phyloP scores from a whole-genome alignment of 2,888 invertebrate genomes.

The Eupithecia exiguata region DNA sequence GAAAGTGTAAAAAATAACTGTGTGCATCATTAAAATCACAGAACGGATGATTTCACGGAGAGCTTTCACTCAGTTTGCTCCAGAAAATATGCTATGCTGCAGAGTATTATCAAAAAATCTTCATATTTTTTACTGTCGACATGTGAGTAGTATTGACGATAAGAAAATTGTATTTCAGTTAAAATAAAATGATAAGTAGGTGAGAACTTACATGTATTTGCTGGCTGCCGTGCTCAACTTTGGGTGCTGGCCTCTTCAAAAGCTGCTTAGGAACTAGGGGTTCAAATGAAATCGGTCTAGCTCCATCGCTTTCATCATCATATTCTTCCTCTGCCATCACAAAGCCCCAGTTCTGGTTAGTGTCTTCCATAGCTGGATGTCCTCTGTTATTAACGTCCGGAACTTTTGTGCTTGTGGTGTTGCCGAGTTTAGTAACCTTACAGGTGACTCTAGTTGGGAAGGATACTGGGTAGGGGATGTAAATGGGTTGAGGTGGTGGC shows the following conservation, averaged over 20 bases:
- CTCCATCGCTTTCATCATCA: slow-evolving; percentile 53
- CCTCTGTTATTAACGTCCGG: slow-evolving; percentile 38
- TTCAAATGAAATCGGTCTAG: slow-evolving; percentile 68
- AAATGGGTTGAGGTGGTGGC: slow-evolving; percentile 66
- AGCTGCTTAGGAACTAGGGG: slow-evolving; percentile 49
- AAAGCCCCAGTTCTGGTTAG: slow-evolving; percentile 67
- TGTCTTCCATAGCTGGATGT: slow-evolving; percentile 60
- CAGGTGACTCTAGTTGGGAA: slow-evolving; percentile 57
- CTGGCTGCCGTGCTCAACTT: slow-evolving; percentile 54
- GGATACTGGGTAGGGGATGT: slow-evolving; percentile 67
- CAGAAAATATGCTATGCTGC: not conserved
- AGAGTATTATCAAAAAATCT: not conserved
- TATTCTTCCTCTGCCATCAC: slow-evolving; percentile 48
- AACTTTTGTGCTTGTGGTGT: slow-evolving; percentile 6
- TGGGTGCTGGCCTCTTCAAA: slow-evolving; percentile 50
- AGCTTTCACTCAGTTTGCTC: not conserved
- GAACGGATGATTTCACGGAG: slow-evolving; percentile 9
- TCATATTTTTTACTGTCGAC: not conserved
- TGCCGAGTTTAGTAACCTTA: slow-evolving; percentile 34
- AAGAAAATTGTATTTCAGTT: not conserved
- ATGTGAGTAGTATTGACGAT: not conserved
- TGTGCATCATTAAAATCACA: slow-evolving; percentile 20
- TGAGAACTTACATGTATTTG: slow-evolving; percentile 49
- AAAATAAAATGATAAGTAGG: slow-evolving; percentile 10
- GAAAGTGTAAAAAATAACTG: slow-evolving; percentile 47